Evolutionary conservation across 2,888 invertebrate genomes (phyloP), one percentile per base, ranked within the genome.

Genomic region (Drosophila rellima): DNA sequence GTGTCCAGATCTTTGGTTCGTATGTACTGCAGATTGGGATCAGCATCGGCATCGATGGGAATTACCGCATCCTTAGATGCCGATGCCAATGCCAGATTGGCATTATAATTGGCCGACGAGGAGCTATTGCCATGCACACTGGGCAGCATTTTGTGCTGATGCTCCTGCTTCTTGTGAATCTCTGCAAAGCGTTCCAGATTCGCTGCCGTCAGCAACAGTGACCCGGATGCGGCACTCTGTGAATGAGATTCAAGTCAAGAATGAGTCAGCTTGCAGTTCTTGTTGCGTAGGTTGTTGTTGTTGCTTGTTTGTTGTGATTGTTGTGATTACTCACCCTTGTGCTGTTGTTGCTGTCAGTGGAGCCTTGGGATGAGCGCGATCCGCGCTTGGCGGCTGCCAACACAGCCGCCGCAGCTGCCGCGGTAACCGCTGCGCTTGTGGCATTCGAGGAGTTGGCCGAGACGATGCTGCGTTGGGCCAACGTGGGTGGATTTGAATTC

Each of bases 211-310:
- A 97, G 92, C 74, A 97, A 93, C 84, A 96, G 92, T 66, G 96
- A 96, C 74, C 96, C 96, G 72, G 96, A 96, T 89, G 95, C 95
- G 78, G 95, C 96, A 92, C 96, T 97, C 97, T 97, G 94, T 26
- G 57, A 63, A 59, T 52, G 15, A 31, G 17, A 59, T 37, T 59
- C 54, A 55, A 62, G 47, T 51, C 18, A 35, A 3, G 0, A 7
- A 17, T 66, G 55, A 67, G 37, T 76, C 37, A 75, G 31, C 37
- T 50, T 50, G 0, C 6, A 29, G 40, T 42, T 51, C 17, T 15
- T 47, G 10, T 23, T 54, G 17, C 13, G 26, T 48, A 33, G 51
- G 23, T 11, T 20, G 55, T 44, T 42, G 40, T 20, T 29, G 29
- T 4, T 40, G 18, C 6, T 11, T 26, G 26, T 56, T 11, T 17